Evolutionary conservation across 2,888 invertebrate species (phyloP).

Genomic region (Lamellibrachia satsuma): DNA sequence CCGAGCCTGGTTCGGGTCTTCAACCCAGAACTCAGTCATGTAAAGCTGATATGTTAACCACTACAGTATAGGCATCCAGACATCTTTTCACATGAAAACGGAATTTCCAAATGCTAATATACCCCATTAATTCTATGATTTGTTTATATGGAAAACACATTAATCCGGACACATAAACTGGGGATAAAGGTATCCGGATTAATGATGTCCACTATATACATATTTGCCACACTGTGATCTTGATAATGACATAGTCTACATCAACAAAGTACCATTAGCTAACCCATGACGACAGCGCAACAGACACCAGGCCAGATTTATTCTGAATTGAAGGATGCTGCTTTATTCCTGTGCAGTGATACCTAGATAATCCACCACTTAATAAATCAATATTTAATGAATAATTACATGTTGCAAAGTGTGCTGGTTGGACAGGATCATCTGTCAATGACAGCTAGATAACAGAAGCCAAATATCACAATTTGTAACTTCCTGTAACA

Average conservation of each 20-base stretch:
- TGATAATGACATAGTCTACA: neutral
- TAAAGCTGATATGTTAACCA: too few species aligned
- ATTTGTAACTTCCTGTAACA: neutral
- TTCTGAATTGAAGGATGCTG: neutral
- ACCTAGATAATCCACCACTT: neutral
- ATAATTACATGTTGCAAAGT: neutral
- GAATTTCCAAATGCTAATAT: too few species aligned
- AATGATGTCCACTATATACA: too few species aligned
- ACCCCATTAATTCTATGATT: too few species aligned
- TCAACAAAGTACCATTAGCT: neutral
- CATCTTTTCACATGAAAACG: too few species aligned
- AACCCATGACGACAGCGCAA: neutral
- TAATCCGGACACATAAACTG: too few species aligned
- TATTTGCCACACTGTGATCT: too few species aligned
- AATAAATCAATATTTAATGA: slow-evolving; percentile 17
- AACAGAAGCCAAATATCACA: neutral
- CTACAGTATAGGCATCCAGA: too few species aligned
- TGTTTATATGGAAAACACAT: too few species aligned
- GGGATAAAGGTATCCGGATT: too few species aligned
- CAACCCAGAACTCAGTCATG: too few species aligned
- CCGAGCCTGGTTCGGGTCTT: too few species aligned
- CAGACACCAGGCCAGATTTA: neutral
- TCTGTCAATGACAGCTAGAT: neutral
- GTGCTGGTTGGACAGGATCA: neutral
- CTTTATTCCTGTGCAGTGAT: neutral